phyloP scores from a whole-genome alignment of 2,888 invertebrate species.

The Drosophila colorata region DNA sequence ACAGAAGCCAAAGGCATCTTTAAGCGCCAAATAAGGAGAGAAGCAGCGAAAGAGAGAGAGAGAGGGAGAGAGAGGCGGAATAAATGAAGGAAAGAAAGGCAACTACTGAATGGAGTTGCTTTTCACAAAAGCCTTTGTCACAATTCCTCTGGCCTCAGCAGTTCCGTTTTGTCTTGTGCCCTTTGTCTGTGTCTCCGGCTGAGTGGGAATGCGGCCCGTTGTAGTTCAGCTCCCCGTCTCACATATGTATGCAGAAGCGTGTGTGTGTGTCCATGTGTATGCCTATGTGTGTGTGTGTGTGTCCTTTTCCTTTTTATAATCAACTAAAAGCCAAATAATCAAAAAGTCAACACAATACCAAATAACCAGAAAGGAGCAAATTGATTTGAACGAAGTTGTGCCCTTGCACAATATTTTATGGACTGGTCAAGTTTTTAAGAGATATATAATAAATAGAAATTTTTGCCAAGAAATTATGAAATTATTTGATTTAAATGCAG shows the following conservation, averaged over 20 bases:
- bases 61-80: constrained; percentile 1
- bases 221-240: constrained; percentile 33
- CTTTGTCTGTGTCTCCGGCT: constrained; percentile 47
- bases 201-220: constrained; percentile 43
- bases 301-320: constrained; percentile 60
- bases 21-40: constrained; percentile 39
- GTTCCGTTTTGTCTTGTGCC: constrained; percentile 29
- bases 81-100: constrained; percentile 10
- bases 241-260: constrained; percentile 25
- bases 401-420: constrained; percentile 11
- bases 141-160: constrained; percentile 58
- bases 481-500: background rate
- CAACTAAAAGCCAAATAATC: constrained; percentile 78
- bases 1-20: constrained; percentile 38
- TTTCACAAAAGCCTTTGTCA: constrained; percentile 48
- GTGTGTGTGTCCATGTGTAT: constrained; percentile 2
- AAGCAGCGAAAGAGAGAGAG: constrained; percentile 6
- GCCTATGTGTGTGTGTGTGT: constrained; percentile 10
- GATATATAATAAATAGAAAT: background rate
- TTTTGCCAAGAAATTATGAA: background rate
- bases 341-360: constrained; percentile 69
- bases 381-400: constrained; percentile 18
- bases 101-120: constrained; percentile 46
- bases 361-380: constrained; percentile 8
- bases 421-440: background rate